These are phyloP conservation scores for Oscheius sp. DNA, from an alignment of 2,888 invertebrate species.

Conservation along the genomic window DNA sequence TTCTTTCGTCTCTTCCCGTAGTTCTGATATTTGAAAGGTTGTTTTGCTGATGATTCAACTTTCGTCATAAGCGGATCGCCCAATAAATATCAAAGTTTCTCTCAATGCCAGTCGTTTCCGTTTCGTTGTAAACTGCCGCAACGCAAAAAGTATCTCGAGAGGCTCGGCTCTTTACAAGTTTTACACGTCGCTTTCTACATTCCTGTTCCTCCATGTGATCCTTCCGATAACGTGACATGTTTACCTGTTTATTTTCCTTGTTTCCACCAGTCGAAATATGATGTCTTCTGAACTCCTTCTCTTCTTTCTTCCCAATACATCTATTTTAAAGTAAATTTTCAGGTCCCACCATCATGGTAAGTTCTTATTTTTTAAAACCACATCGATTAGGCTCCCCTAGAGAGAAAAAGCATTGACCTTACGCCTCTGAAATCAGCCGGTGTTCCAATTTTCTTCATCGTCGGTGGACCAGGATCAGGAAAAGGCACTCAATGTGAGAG, in stretches of 20 bases:
- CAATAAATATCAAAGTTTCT: background rate
- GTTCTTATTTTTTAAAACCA: background rate
- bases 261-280: no score
- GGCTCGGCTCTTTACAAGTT: background rate
- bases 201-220: no score
- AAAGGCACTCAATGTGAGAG: slow-evolving; percentile 84
- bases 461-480: slow-evolving; percentile 85
- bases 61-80: background rate
- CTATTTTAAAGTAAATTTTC: background rate
- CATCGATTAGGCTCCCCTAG: slow-evolving; percentile 35
- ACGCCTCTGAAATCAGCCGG: slow-evolving; percentile 64
- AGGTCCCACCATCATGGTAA: slow-evolving; percentile 1
- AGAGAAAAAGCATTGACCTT: slow-evolving; percentile 64
- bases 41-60: no score
- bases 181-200: background rate
- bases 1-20: no score
- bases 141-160: slow-evolving; percentile 8
- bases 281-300: no score
- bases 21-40: no score
- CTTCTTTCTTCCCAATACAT: background rate
- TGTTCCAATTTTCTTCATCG: slow-evolving; percentile 70
- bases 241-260: no score
- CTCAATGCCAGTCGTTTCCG: background rate
- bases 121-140: slow-evolving; percentile 14
- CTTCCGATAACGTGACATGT: no score